Evolutionary conservation across 2,888 invertebrate species (phyloP).

Genomic region (Pseudoips prasinana): DNA sequence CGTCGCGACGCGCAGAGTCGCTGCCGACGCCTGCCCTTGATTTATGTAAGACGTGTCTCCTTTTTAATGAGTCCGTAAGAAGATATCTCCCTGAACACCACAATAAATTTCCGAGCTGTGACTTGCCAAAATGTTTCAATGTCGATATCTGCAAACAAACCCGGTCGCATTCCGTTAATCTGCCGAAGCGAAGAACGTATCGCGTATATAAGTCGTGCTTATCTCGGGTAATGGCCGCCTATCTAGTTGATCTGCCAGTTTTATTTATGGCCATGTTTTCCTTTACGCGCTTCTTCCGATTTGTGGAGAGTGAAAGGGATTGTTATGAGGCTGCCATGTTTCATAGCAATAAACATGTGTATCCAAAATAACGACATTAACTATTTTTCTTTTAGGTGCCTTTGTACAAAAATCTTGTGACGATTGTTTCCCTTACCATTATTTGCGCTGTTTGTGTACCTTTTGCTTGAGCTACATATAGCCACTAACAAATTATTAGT

Average conservation of each 20-base stretch:
- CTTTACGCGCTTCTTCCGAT: conserved; percentile 80
- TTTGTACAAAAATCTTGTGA: conserved; percentile 42
- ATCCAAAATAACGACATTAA: conserved; percentile 77
- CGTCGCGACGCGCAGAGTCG: conserved; percentile 28
- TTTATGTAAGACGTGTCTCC: conserved; percentile 81
- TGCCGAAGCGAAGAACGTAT: conserved; percentile 68
- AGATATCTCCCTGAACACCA: conserved; percentile 75
- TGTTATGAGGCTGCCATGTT: conserved; percentile 80
- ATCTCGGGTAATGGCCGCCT: conserved; percentile 79
- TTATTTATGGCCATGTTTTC: conserved; percentile 81
- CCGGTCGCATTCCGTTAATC: conserved; percentile 75
- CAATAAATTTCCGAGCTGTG: conserved; percentile 75
- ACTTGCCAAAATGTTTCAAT: conserved; percentile 71
- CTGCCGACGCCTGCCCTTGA: conserved; percentile 63
- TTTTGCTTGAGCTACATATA: conserved; percentile 11
- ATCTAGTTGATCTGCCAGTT: conserved; percentile 80
- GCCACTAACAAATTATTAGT: conserved; percentile 6
- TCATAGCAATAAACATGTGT: conserved; percentile 80
- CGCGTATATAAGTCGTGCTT: conserved; percentile 77
- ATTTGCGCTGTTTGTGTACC: conserved; percentile 23
- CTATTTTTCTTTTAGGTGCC: conserved; percentile 55
- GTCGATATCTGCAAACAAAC: conserved; percentile 79
- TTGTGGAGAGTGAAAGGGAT: conserved; percentile 81
- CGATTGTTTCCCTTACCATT: conserved; percentile 53
- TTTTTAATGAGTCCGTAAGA: conserved; percentile 82